Percentiles rank a stretch among this genome's conserved stretches.
Conservation (phyloP, 2,113 vertebrate species). For the Porphyrio hochstetteri region DNA sequence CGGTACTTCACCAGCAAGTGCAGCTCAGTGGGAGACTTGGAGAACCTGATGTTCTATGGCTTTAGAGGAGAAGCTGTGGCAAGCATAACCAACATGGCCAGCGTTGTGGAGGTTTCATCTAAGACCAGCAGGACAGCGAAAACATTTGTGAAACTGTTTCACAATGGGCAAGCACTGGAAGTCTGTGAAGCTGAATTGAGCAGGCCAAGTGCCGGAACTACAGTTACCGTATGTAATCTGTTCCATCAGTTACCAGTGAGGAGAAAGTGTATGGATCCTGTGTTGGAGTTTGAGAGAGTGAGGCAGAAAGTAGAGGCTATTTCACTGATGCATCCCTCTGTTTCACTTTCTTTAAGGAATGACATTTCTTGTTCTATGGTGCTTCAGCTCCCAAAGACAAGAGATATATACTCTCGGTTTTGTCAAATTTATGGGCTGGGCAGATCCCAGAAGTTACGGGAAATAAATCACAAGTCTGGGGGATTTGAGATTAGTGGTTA, state of each 20-base stretch:
- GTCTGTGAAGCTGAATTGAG: slow-evolving; percentile 79
- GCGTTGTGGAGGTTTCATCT: slow-evolving; percentile 88
- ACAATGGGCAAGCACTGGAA: slow-evolving; percentile 78
- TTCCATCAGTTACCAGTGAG: slow-evolving; percentile 92
- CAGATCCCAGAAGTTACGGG: slow-evolving; percentile 86
- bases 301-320: slow-evolving; percentile 89
- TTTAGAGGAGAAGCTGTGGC: slow-evolving; percentile 94
- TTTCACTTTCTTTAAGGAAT: slow-evolving; percentile 92
- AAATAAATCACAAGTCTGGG: slow-evolving; percentile 77
- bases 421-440: slow-evolving; percentile 86
- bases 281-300: slow-evolving; percentile 88
- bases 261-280: slow-evolving; percentile 83
- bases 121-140: slow-evolving; percentile 78
- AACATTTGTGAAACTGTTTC: slow-evolving; percentile 88
- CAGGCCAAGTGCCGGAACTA: slow-evolving; percentile 88
- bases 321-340: slow-evolving; percentile 87
- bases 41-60: slow-evolving; percentile 85
- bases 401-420: slow-evolving; percentile 86
- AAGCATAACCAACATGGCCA: slow-evolving; percentile 84
- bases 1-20: slow-evolving; percentile 93
- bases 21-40: slow-evolving; percentile 82
- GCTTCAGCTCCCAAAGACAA: slow-evolving; percentile 90
- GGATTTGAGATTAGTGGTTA: slow-evolving; percentile 85
- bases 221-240: slow-evolving; percentile 86
- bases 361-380: slow-evolving; percentile 85